Percentiles rank a stretch among this genome's conserved stretches.
Conservation (phyloP, 2,797 vertebrate species). For the Enteromius treurensis region DNA sequence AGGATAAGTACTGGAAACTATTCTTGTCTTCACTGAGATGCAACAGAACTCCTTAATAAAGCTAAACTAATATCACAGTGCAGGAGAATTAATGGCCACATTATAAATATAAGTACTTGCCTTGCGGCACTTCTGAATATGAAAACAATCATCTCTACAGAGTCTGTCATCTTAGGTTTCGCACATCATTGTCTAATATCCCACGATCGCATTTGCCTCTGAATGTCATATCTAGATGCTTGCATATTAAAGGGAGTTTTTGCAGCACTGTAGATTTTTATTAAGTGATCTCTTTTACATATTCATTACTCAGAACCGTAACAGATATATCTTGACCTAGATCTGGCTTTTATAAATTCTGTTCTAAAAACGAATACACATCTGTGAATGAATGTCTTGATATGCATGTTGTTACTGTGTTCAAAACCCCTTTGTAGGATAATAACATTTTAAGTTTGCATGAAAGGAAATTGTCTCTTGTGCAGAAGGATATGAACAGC, state of each 20-base stretch:
- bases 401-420: slow-evolving; percentile 10
- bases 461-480: not conserved
- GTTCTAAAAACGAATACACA: slow-evolving; percentile 31
- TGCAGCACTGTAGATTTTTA: not conserved
- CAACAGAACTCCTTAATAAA: slow-evolving; percentile 33
- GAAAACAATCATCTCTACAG: slow-evolving; percentile 30
- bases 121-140: slow-evolving; percentile 6
- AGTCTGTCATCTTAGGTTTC: slow-evolving; percentile 38
- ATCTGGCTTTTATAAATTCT: slow-evolving; percentile 18
- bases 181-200: slow-evolving; percentile 26
- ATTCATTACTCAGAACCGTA: slow-evolving; percentile 25
- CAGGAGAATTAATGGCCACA: slow-evolving; percentile 27
- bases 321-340: slow-evolving; percentile 47
- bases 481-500: not conserved
- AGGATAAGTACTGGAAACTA: not conserved
- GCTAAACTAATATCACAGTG: slow-evolving; percentile 28
- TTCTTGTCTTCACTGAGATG: slow-evolving; percentile 28
- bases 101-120: slow-evolving; percentile 22
- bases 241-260: not conserved
- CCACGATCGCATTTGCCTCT: not conserved
- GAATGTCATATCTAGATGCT: not conserved
- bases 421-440: slow-evolving; percentile 25
- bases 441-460: slow-evolving; percentile 14
- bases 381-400: slow-evolving; percentile 21
- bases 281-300: slow-evolving; percentile 12